Evolutionary conservation across 2,888 invertebrate genomes (phyloP), one percentile per base, ranked within the genome.

Genomic region (Drepanosiphum platanoidis): DNA sequence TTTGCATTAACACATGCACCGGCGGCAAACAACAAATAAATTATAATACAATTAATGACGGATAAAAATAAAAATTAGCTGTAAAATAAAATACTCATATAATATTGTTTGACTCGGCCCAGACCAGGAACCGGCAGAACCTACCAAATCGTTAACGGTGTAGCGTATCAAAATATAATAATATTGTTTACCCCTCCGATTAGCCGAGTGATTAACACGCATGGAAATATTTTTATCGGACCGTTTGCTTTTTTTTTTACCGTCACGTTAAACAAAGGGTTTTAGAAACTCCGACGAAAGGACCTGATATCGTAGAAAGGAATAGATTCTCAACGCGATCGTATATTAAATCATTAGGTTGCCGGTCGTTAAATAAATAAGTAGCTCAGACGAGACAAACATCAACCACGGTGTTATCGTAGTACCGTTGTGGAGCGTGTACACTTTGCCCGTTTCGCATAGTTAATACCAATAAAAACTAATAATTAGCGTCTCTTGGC

Each of bases 1-100:
- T 82, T 72, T 72, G n/a, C 61, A 42, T 82, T 72, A 82, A 82
- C 71, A 72, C 72, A 42, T 58, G 46, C 22, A 30, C 46, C 30
- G 11, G 32, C 39, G 52, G 58, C 7, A 11, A 36, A 58, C 36
- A 36, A 81, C 80, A 34, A 80, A 81, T 58, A 71, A 71, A 81
- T 80, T 52, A 22, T 39, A 22, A 42, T 78, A 22, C 64, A 22
- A 42, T 78, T 66, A 46, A 42, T 66, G 66, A 34, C 8, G n/a
- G 34, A 68, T 39, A 30, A 46, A 79, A 22, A 34, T 36, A 9
- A 22, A 7, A 79, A 79, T 66, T 32, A 66, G 22, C 36, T 36
- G 22, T 22, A 75, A 22, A 52, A 8, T 8, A 32, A 66, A 11
- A 42, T 11, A 11, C 42, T 42, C 42, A 7, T 7, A 42, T 42